These are phyloP conservation scores for Coracias cyanogaster DNA, from an alignment of 2,797 vertebrate genomes.

Conservation along the genomic window DNA sequence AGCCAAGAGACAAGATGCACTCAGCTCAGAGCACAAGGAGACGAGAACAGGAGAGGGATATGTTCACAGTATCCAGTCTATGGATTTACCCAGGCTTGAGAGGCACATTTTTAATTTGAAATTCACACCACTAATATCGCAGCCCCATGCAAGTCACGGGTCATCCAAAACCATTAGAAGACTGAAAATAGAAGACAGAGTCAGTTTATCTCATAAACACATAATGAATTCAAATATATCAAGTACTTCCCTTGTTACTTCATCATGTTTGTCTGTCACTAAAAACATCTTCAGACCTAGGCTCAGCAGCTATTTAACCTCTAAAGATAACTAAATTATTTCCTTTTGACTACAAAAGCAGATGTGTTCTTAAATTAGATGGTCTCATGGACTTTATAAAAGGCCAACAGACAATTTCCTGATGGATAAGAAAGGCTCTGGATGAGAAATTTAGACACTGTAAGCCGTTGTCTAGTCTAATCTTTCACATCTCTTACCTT, in stretches of 20 bases:
- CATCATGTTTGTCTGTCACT: not conserved
- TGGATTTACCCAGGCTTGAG: not conserved
- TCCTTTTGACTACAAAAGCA: not conserved
- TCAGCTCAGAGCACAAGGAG: not conserved
- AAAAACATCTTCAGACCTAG: not conserved
- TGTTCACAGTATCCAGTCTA: not conserved
- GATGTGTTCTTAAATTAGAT: not conserved
- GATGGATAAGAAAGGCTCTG: not conserved
- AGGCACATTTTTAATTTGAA: not conserved
- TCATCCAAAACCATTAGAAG: not conserved
- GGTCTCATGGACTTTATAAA: not conserved
- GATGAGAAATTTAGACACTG: not conserved
- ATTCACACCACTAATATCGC: not conserved
- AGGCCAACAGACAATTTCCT: not conserved
- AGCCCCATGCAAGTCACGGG: not conserved
- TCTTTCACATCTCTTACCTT: not conserved
- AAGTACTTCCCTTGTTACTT: not conserved
- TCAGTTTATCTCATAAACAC: not conserved
- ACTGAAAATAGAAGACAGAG: slow-evolving; percentile 7
- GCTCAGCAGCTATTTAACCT: not conserved
- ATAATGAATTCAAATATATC: not conserved
- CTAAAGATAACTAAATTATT: not conserved
- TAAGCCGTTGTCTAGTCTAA: not conserved
- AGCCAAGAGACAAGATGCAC: not conserved
- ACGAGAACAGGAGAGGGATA: not conserved